A percentile compares a stretch with the other conserved stretches of the same genome.
These are phyloP conservation scores for Athene noctua DNA, from an alignment of 2,113 vertebrate genomes.

Conservation along the genomic window DNA sequence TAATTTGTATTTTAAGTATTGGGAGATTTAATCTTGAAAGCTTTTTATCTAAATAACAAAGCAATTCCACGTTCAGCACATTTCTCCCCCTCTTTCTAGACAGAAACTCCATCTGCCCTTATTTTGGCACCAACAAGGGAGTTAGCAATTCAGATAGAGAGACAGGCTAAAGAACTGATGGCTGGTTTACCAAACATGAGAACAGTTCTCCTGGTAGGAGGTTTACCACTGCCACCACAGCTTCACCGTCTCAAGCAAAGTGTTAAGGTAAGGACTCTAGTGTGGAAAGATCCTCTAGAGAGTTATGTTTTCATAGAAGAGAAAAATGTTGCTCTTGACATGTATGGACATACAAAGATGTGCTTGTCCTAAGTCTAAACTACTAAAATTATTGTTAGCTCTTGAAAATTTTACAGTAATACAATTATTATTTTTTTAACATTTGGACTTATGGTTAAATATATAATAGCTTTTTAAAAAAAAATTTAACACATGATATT, in stretches of 20 bases:
- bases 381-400: not conserved
- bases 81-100: constrained; percentile 24
- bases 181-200: constrained; percentile 87
- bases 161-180: constrained; percentile 90
- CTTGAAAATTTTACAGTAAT: not conserved
- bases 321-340: not conserved
- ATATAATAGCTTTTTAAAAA: not conserved
- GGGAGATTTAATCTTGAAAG: not conserved
- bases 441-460: not conserved
- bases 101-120: constrained; percentile 75
- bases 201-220: constrained; percentile 91
- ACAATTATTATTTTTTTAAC: not conserved
- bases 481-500: not conserved
- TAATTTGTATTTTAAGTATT: not conserved
- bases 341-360: accelerated
- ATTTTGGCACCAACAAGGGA: constrained; percentile 94
- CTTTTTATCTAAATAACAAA: not conserved
- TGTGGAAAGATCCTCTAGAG: not conserved
- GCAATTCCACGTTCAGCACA: not conserved
- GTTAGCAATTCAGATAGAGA: constrained; percentile 94
- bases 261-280: constrained; percentile 81
- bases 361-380: not conserved
- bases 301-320: not conserved
- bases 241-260: constrained; percentile 87
- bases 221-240: constrained; percentile 90